Evolutionary conservation across 2,113 vertebrate genomes (phyloP).

Genomic region (Plotosus lineatus): DNA sequence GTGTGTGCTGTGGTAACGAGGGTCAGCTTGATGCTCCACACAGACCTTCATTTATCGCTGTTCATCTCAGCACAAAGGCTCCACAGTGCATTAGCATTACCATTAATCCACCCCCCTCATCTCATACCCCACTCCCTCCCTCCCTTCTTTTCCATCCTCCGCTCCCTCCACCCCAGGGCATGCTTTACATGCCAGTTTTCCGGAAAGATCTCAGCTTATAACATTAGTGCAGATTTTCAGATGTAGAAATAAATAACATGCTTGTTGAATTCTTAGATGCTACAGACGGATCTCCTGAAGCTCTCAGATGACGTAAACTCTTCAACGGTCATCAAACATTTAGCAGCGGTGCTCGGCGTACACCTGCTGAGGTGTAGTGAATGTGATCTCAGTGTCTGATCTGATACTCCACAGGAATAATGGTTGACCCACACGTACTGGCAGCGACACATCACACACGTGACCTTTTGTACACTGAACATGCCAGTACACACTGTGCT

Average conservation of each 20-base stretch:
- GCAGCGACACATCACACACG: neutral
- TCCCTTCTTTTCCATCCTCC: neutral
- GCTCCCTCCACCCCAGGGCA: slow-evolving; percentile 11
- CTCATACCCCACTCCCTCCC: neutral
- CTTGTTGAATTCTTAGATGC: neutral
- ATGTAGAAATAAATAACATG: neutral
- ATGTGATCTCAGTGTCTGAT: slow-evolving; percentile 26
- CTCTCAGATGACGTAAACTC: slow-evolving; percentile 6
- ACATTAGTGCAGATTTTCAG: slow-evolving; percentile 31
- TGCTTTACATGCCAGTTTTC: slow-evolving; percentile 6
- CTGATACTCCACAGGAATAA: slow-evolving; percentile 20
- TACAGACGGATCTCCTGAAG: slow-evolving; percentile 27
- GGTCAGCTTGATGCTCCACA: slow-evolving; percentile 25
- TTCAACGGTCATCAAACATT: slow-evolving; percentile 42
- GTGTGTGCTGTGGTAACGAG: slow-evolving; percentile 8
- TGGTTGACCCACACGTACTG: slow-evolving; percentile 10
- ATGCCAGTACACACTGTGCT: neutral
- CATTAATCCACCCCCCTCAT: slow-evolving; percentile 27
- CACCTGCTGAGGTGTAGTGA: slow-evolving; percentile 39
- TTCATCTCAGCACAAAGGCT: slow-evolving; percentile 36
- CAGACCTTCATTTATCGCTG: slow-evolving; percentile 38
- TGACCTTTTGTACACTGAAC: neutral
- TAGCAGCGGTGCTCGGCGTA: slow-evolving; percentile 26
- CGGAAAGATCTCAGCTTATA: neutral
- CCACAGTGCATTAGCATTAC: slow-evolving; percentile 42